Evolutionary conservation across 2,113 vertebrate genomes (phyloP), one percentile per base, ranked within the genome.

Genomic region (Gulo gulo): DNA sequence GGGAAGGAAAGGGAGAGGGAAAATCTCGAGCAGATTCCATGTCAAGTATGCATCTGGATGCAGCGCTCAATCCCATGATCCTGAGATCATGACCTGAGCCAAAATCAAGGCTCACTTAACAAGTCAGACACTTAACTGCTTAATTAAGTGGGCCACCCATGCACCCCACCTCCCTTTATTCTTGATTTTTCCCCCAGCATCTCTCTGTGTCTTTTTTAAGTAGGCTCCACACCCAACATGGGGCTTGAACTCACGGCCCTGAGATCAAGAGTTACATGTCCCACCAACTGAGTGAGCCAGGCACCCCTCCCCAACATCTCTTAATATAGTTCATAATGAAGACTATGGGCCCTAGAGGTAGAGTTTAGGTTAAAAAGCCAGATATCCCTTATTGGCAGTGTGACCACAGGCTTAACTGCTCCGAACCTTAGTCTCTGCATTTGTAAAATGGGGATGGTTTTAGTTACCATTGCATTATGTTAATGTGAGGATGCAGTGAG

Each of bases 311-410:
- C 13, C 26, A 74, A 42, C 71, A 42, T 65, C 18, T 69, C 34
- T 94, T 45, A 95, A 90, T 94, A 67, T 73, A n/a, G 12, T 84
- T 86, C 69, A 57, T 63, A 87, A 80, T 88, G 88, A 85, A 52
- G 71, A 88, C 26, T 57, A 9, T 95, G 55, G 81, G 42, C 81
- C 34, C 9, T 82, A 88, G 84, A 69, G 29, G 88, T 80, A 85
- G 14, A 39, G 24, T n/a, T 85, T 50, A 18, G 24, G 14, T 88
- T 84, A 91, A 93, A 67, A 42, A 7, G 34, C 39, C 31, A 31
- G 26, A 61, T 85, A 24, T 92, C 65, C 50, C 71, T 95, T 94
- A 57, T 76, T 89, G 71, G 36, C 23, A 67, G 10, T 73, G 47
- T 80, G 39, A 87, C 11, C 80, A 95, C 4, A 78, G n/a, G 55